Conservation (phyloP, 2,888 invertebrate genomes). For the Choristoneura rosaceana region DNA sequence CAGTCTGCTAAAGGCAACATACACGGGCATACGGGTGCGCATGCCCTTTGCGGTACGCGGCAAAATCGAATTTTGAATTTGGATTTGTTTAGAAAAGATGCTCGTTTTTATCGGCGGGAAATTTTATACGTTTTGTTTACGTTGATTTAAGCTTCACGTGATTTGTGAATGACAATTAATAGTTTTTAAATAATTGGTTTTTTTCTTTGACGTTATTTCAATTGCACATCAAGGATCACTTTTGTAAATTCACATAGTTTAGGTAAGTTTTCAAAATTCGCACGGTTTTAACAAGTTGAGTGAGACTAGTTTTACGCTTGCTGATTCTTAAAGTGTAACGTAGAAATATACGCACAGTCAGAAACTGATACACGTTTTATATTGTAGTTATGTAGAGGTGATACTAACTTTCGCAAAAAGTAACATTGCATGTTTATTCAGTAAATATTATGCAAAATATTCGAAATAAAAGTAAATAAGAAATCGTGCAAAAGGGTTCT, state of each 20-base stretch:
- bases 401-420: no score
- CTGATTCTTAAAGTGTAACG: no score
- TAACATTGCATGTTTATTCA: no score
- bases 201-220: not conserved
- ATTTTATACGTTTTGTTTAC: not conserved
- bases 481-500: no score
- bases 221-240: not conserved
- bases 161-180: not conserved
- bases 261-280: slow-evolving; percentile 24
- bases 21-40: slow-evolving; percentile 61
- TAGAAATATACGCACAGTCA: no score
- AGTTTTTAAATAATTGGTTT: not conserved
- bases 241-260: not conserved
- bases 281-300: not conserved
- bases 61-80: slow-evolving; percentile 22
- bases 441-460: no score
- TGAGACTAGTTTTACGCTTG: no score
- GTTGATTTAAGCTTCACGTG: not conserved
- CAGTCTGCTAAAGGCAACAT: slow-evolving; percentile 75
- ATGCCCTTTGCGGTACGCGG: slow-evolving; percentile 42
- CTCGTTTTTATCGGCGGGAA: not conserved
- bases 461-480: no score
- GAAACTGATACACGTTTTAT: no score
- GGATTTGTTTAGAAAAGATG: not conserved
- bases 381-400: no score